Evolutionary conservation across 1,140 invertebrate species (phyloP).

Genomic region (Formica exsecta): DNA sequence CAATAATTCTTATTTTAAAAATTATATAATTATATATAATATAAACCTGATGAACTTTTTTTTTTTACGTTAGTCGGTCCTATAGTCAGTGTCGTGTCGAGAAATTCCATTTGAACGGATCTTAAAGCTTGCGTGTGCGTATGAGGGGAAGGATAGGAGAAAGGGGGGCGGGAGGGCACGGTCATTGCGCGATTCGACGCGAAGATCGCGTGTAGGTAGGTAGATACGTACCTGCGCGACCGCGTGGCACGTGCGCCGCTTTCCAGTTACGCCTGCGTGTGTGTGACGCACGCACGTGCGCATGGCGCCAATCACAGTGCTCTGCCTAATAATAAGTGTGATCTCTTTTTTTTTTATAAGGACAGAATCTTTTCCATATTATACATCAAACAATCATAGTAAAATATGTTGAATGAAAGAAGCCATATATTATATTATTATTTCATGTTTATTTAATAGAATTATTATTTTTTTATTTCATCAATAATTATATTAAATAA

Average conservation of each 20-base stretch:
- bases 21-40: too few relatives aligned
- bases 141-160: background rate
- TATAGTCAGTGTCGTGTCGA: too few relatives aligned
- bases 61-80: too few relatives aligned
- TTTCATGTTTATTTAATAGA: too few relatives aligned
- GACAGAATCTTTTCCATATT: background rate
- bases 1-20: background rate
- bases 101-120: background rate
- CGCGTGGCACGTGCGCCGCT: slow-evolving; percentile 70
- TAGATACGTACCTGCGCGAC: slow-evolving; percentile 49
- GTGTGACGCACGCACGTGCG: slow-evolving; percentile 62
- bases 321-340: background rate
- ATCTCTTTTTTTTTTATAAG: background rate
- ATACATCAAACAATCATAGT: background rate
- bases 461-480: too few relatives aligned
- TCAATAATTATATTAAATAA: too few relatives aligned
- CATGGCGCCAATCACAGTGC: background rate
- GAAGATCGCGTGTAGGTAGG: slow-evolving; percentile 41
- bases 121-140: background rate
- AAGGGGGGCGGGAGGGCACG: slow-evolving; percentile 6
- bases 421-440: too few relatives aligned
- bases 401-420: background rate
- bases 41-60: too few relatives aligned
- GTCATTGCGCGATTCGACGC: slow-evolving; percentile 22
- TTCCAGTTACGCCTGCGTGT: slow-evolving; percentile 67